Conservation (phyloP, 2,113 vertebrate genomes). For the Columba janthina region DNA sequence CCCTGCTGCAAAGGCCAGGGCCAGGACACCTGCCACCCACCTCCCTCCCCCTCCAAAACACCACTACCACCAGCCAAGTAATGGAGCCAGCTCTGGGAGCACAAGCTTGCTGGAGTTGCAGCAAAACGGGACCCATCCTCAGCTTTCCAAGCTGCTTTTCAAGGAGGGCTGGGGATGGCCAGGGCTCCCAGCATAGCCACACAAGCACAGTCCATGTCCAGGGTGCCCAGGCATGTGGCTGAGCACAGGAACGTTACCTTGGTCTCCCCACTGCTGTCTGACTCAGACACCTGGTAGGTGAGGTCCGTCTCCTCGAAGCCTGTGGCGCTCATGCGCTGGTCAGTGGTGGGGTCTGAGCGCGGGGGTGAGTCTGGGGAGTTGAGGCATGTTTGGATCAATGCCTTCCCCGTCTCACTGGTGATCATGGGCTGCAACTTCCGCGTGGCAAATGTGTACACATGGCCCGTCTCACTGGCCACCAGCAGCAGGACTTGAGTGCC, state of each 20-base stretch:
- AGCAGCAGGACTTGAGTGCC: slow-evolving; percentile 96
- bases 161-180: background rate
- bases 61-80: background rate
- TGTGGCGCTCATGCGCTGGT: slow-evolving; percentile 99
- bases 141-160: background rate
- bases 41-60: background rate
- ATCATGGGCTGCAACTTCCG: slow-evolving; percentile 99
- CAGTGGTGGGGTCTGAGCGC: slow-evolving; percentile 92
- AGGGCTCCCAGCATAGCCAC: background rate
- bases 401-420: slow-evolving; percentile 98
- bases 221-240: background rate
- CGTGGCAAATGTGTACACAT: slow-evolving; percentile 97
- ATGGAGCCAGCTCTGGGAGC: background rate
- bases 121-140: background rate
- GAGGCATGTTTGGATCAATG: slow-evolving; percentile 98
- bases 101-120: accelerated
- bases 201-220: accelerated
- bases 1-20: background rate
- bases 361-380: slow-evolving; percentile 98
- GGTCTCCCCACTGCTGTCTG: slow-evolving; percentile 95
- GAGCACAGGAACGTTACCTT: slow-evolving; percentile 79
- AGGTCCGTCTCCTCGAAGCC: slow-evolving; percentile 99
- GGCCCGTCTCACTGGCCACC: slow-evolving; percentile 97
- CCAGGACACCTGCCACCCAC: slow-evolving; percentile 9
- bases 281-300: slow-evolving; percentile 98